Conservation (phyloP, 64 coral and sea anemone species). For the Stichodactyla helianthus region DNA sequence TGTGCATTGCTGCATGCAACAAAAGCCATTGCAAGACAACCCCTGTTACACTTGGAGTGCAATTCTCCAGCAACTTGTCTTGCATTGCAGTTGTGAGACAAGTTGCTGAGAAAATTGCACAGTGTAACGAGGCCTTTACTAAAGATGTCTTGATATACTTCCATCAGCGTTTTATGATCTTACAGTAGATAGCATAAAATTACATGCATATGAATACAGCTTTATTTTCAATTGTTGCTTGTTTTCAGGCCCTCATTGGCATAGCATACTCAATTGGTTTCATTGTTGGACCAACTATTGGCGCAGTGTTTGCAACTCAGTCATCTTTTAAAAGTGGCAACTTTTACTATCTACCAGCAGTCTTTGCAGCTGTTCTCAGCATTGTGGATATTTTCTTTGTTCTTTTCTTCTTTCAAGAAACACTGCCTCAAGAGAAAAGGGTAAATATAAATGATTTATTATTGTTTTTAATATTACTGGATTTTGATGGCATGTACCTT, state of each 20-base stretch:
- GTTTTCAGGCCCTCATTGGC: conserved; percentile 74
- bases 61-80: too few species aligned
- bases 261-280: conserved; percentile 97
- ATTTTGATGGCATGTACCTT: too few species aligned
- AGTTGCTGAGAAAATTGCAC: too few species aligned
- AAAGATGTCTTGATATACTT: too few species aligned
- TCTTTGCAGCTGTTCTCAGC: conserved; percentile 69
- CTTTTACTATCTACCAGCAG: conserved; percentile 67
- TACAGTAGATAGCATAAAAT: too few species aligned
- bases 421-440: conserved; percentile 51
- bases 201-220: too few species aligned
- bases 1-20: too few species aligned
- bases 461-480: background rate
- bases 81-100: too few species aligned
- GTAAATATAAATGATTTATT: conserved; percentile 2
- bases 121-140: too few species aligned
- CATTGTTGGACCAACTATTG: conserved; percentile 92
- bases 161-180: too few species aligned
- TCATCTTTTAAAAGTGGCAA: conserved; percentile 55
- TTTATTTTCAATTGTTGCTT: background rate
- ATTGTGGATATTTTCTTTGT: conserved; percentile 63
- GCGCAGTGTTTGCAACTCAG: conserved; percentile 81
- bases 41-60: too few species aligned
- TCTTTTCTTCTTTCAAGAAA: conserved; percentile 36
- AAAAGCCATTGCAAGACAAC: too few species aligned